phyloP scores from a whole-genome alignment of 2,113 vertebrate species.

The Callipepla californica region DNA sequence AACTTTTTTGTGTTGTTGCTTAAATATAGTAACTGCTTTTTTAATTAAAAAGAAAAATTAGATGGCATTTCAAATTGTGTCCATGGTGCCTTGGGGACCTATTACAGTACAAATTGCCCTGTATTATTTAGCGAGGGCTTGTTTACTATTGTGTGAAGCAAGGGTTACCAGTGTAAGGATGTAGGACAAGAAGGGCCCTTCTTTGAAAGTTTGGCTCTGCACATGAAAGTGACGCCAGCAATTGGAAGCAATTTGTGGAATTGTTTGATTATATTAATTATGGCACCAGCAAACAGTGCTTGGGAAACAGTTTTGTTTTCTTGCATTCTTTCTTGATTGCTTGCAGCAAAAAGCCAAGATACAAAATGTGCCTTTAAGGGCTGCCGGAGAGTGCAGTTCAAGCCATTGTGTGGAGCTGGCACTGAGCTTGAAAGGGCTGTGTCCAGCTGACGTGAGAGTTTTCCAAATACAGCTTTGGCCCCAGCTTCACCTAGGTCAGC shows the following conservation, averaged over 20 bases:
- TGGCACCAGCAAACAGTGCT: constrained; percentile 77
- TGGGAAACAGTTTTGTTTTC: constrained; percentile 82
- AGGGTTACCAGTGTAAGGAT: constrained; percentile 68
- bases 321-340: constrained; percentile 85
- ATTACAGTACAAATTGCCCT: constrained; percentile 77
- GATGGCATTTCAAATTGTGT: constrained; percentile 73
- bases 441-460: constrained; percentile 72
- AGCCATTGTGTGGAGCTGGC: constrained; percentile 77
- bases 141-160: constrained; percentile 73
- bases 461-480: constrained; percentile 40
- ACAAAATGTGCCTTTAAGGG: constrained; percentile 76
- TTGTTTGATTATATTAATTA: constrained; percentile 83
- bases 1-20: constrained; percentile 60
- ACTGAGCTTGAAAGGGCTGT: constrained; percentile 69
- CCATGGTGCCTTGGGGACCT: constrained; percentile 71
- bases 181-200: constrained; percentile 69
- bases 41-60: constrained; percentile 72
- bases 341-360: constrained; percentile 74
- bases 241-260: constrained; percentile 84
- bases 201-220: constrained; percentile 75
- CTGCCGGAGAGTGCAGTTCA: constrained; percentile 48
- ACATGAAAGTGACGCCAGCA: constrained; percentile 84
- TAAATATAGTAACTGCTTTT: constrained; percentile 74
- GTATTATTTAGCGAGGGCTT: constrained; percentile 65
- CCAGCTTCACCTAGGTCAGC: constrained; percentile 69